phyloP scores from a whole-genome alignment of 2,113 vertebrate species.

The Eurystomus gularis region DNA sequence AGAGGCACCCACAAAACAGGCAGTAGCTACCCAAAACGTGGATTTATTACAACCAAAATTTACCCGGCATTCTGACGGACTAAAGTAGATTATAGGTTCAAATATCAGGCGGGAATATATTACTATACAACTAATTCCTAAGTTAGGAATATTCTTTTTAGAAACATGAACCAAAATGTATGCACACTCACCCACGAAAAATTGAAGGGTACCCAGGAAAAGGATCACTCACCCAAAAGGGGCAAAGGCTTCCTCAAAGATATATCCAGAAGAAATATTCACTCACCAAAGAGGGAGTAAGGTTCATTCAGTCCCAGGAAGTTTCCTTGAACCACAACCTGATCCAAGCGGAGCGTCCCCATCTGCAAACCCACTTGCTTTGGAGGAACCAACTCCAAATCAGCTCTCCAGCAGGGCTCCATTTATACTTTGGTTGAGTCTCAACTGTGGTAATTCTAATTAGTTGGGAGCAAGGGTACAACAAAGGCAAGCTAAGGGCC shows the following conservation, averaged over 20 bases:
- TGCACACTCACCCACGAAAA: neutral
- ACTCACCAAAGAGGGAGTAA: neutral
- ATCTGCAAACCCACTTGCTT: neutral
- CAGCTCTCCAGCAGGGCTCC: neutral
- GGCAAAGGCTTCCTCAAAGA: neutral
- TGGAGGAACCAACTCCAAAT: neutral
- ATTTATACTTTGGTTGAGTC: neutral
- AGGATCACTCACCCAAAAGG: neutral
- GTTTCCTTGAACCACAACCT: neutral
- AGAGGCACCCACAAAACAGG: neutral
- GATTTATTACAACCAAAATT: neutral
- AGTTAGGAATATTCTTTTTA: neutral
- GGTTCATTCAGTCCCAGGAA: neutral
- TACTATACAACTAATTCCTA: neutral
- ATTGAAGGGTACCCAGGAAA: neutral
- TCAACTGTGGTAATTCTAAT: neutral
- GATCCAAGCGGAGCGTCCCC: neutral
- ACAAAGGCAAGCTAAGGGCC: neutral
- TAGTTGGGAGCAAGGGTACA: neutral
- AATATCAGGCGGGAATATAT: neutral
- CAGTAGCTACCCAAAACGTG: neutral
- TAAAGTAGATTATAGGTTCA: neutral
- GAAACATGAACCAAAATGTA: neutral
- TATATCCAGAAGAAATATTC: neutral
- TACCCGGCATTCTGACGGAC: too few species aligned